A percentile compares a stretch with the other conserved stretches of the same genome.
phyloP scores from a whole-genome alignment of 2,113 vertebrate species.

The Tursiops truncatus region DNA sequence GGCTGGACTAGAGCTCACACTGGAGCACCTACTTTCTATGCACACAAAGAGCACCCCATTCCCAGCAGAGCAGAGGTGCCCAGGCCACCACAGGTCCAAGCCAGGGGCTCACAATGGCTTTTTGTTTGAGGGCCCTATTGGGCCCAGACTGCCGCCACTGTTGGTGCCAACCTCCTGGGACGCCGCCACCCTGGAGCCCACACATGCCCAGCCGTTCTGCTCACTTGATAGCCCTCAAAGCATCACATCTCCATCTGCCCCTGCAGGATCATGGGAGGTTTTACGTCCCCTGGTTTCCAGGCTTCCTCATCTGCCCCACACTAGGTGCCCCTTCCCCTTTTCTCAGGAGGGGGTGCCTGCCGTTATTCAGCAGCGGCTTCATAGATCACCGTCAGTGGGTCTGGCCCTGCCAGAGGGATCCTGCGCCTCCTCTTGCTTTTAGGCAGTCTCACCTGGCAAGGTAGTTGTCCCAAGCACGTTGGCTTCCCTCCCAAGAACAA shows the following conservation, averaged over 20 bases:
- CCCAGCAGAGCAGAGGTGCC: neutral
- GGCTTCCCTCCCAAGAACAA: constrained; percentile 1
- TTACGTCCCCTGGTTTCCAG: neutral
- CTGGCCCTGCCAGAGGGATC: neutral
- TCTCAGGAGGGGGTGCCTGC: neutral
- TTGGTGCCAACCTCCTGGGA: constrained; percentile 52
- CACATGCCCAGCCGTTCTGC: neutral
- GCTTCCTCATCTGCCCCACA: neutral
- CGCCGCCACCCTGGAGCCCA: neutral
- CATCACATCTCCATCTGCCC: neutral
- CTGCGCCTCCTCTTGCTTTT: neutral
- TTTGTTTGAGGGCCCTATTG: neutral
- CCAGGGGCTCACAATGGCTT: neutral
- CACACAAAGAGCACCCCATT: neutral
- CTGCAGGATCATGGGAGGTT: neutral
- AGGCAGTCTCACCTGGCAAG: neutral
- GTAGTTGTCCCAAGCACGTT: neutral
- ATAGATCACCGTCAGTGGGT: neutral
- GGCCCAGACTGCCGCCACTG: neutral
- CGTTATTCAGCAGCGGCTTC: neutral
- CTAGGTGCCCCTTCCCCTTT: neutral
- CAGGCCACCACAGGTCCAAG: neutral
- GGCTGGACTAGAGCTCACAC: neutral
- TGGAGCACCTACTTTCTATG: neutral
- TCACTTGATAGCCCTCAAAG: neutral